These are phyloP conservation scores for Acestrorhynchus altus DNA, from an alignment of 2,797 vertebrate species.

Conservation along the genomic window DNA sequence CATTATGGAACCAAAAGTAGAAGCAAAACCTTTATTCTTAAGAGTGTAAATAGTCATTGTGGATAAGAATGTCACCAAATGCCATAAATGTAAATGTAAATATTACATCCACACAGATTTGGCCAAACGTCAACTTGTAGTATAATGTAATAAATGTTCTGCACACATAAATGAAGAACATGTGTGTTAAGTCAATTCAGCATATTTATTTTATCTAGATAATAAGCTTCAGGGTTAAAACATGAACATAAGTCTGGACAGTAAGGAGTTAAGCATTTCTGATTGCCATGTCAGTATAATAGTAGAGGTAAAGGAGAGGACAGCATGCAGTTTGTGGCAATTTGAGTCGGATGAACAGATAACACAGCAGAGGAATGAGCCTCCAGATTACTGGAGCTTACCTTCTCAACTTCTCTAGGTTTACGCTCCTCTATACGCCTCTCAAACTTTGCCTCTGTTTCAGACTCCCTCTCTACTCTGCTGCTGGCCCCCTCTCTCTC, in stretches of 20 bases:
- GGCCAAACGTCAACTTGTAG: too few relatives aligned
- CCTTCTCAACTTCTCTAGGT: conserved; percentile 62
- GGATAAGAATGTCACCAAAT: too few relatives aligned
- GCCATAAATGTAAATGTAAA: not conserved
- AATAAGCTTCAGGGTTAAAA: not conserved
- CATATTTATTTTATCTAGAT: too few relatives aligned
- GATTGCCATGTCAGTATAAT: not conserved
- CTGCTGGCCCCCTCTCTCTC: conserved; percentile 32
- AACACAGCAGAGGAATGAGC: not conserved
- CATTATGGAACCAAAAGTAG: too few relatives aligned
- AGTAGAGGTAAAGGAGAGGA: not conserved
- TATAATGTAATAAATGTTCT: too few relatives aligned
- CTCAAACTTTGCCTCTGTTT: conserved; percentile 55
- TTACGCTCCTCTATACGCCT: conserved; percentile 24
- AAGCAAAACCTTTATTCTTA: too few relatives aligned
- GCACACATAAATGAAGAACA: not conserved
- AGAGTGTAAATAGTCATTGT: too few relatives aligned
- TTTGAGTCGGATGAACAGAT: not conserved
- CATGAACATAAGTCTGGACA: not conserved
- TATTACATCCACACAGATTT: not conserved
- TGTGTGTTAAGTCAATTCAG: too few relatives aligned
- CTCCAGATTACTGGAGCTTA: conserved; percentile 58
- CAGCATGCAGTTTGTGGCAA: not conserved
- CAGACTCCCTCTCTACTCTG: not conserved
- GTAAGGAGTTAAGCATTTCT: not conserved